phyloP scores from a whole-genome alignment of 2,797 vertebrate species.

The Vultur gryphus region DNA sequence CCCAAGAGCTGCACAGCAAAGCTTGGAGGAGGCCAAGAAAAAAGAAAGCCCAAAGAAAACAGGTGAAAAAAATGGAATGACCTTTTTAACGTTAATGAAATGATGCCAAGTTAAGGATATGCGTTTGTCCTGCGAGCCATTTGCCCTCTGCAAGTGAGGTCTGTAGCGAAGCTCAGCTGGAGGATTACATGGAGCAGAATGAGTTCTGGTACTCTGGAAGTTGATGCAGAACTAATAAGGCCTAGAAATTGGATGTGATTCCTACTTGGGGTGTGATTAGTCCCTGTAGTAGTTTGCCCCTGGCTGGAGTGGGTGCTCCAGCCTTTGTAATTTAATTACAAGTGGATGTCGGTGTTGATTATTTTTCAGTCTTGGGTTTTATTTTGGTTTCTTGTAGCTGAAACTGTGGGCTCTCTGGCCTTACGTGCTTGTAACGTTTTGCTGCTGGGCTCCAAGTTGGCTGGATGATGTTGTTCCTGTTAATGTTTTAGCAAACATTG shows the following conservation, averaged over 20 bases:
- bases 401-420: accelerated
- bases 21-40: neutral
- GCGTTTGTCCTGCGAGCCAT: neutral
- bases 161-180: neutral
- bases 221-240: neutral
- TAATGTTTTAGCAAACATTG: neutral
- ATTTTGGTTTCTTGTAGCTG: neutral
- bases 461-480: neutral
- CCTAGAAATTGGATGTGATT: neutral
- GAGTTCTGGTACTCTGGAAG: neutral
- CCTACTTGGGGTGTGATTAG: neutral
- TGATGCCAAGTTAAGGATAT: neutral
- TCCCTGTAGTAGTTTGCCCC: neutral
- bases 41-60: neutral
- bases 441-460: neutral
- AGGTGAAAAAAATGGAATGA: neutral
- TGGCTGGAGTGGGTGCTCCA: neutral
- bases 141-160: neutral
- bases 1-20: neutral
- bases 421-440: neutral
- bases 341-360: neutral
- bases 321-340: neutral
- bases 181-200: neutral
- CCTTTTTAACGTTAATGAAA: neutral
- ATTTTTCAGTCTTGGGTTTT: neutral